Evolutionary conservation across 64 coral and sea anemone species (phyloP), one percentile per base, ranked within the genome.

Genomic region (Porites australiensis): DNA sequence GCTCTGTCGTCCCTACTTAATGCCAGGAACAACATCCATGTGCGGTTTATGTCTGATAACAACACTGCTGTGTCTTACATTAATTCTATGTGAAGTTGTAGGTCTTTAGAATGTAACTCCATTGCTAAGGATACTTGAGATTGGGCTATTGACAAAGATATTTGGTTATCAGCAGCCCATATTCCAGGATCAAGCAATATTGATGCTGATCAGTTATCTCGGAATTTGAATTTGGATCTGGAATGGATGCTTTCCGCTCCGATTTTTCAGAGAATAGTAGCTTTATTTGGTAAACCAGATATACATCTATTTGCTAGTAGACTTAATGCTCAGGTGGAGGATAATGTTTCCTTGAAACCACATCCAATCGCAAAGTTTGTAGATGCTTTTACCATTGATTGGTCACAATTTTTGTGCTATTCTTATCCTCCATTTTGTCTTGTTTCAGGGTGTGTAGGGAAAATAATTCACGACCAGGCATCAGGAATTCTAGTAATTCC

Each of bases 361-460:
- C 86, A 4, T 13, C 86, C 2, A 23, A 57, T 57, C 0, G 71
- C 93, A 54, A 78, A 62, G 3, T 89, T 27, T 89, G 62, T 89
- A 85, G 87, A 94, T 85, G 87, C 70, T 23, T 94, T 94, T 74
- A 63, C 79, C 14, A 57, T 90, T 68, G 61, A 79, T 21, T 96
- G 89, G 89, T 50, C 77, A 54, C 27, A 20, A 9, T 64, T 53
- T 73, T 86, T 52, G 9, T 77, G 79, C 67, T 94, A 90, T 79
- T 82, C 82, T 15, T 90, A 90, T 86, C 93, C 88, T 57, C 81
- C 88, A 12, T 95, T 95, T 52, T 72, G 88, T 67, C 7, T 87
- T 45, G 55, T 87, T 71, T 68, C 79, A 51, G 79, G 93, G 27
- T 87, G 73, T 66, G 43, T 90, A 3, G 82, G 90, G 22, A 90